Evolutionary conservation across 2,888 invertebrate species (phyloP), one percentile per base, ranked within the genome.

Genomic region (Junonia oenone): DNA sequence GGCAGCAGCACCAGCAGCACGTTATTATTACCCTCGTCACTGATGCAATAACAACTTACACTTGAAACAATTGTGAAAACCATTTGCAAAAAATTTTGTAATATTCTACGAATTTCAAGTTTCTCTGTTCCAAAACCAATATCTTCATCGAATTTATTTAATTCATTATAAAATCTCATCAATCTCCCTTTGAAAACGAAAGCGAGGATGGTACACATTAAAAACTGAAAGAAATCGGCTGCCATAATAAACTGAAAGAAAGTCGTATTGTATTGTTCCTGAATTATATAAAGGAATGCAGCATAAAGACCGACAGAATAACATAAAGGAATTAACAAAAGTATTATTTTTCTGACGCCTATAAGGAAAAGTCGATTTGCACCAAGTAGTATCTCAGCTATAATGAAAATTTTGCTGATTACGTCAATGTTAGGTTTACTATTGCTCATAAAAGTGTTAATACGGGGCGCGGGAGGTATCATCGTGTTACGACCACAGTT

Each of bases 91-190:
- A 8, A 33, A 27, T 52, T 49, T 11, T 51, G 37, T n/a, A 37
- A n/a, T 8, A 9, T 40, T 13, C 37, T 22, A 37, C 48, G 45
- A 15, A 29, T 35, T 4, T 14, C 46, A 5, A 19, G 17, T 17
- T 31, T 33, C 14, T 13, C 19, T 11, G 26, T 1, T 51, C n/a
- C 26, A 53, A 55, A 19, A 52, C 58, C 13, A 56, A 62, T 55
- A 49, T 62, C 62, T 14, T 43, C 47, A 45, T 69, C 66, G 40
- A 65, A 63, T 46, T 61, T 55, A 17, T 51, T 50, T 22, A 69
- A 59, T 33, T 56, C 59, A 6, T 35, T 14, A 49, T 66, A 69
- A 48, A 63, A 66, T 8, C 48, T 43, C 2, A 26, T 31, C 0
- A 69, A 17, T 27, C 46, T 59, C 13, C 50, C 61, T 15, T 56